Percentiles rank a stretch among this genome's conserved stretches.
These are phyloP conservation scores for Tor tambroides DNA, from an alignment of 2,113 vertebrate genomes.

Conservation along the genomic window DNA sequence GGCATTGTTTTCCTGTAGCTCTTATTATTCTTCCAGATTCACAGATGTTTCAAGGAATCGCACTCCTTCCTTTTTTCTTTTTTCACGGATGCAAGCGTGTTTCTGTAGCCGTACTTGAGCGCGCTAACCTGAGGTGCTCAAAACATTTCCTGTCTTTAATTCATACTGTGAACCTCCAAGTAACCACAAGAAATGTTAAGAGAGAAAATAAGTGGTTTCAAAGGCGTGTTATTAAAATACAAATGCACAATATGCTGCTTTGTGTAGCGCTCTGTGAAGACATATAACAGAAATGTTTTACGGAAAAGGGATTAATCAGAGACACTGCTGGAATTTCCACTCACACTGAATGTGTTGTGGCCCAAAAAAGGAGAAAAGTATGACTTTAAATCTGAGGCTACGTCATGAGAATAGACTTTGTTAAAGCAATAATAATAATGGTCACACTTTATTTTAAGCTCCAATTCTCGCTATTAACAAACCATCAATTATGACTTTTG, in stretches of 20 bases:
- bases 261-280: conserved; percentile 56
- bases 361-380: neutral
- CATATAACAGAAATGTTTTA: conserved; percentile 18
- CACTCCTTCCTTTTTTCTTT: conserved; percentile 37
- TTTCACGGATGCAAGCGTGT: neutral
- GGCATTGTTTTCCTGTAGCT: conserved; percentile 9
- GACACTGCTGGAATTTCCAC: conserved; percentile 16
- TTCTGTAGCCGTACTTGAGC: conserved; percentile 48
- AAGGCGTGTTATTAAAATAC: conserved; percentile 12
- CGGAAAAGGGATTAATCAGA: conserved; percentile 26
- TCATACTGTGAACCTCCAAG: conserved; percentile 68
- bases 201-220: conserved; percentile 35
- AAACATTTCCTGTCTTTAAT: conserved; percentile 75
- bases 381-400: conserved; percentile 12
- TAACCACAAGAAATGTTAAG: conserved; percentile 64
- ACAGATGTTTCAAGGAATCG: conserved; percentile 26
- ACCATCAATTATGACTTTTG: too few species aligned
- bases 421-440: neutral
- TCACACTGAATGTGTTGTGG: conserved; percentile 17
- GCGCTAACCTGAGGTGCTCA: conserved; percentile 64
- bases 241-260: conserved; percentile 39
- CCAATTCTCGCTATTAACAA: too few species aligned
- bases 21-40: neutral
- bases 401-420: neutral
- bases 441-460: too few species aligned